Conservation (phyloP, 2,888 invertebrate species). For the Tipula confusa region DNA sequence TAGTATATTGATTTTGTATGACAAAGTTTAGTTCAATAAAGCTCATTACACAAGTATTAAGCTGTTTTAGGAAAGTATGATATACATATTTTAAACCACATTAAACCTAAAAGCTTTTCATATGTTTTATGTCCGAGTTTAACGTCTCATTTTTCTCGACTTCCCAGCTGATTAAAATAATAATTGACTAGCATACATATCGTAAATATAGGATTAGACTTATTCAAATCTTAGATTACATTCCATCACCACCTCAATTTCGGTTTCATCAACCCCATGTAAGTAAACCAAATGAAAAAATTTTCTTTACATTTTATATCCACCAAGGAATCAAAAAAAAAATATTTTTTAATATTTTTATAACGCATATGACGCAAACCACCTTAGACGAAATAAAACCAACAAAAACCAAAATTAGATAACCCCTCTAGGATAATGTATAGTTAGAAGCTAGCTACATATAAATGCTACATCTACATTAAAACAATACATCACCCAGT, state of each 20-base stretch:
- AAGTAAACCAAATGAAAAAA: background rate
- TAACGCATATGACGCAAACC: background rate
- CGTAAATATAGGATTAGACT: no score
- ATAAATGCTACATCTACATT: background rate
- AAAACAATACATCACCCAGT: background rate
- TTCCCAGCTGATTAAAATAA: no score
- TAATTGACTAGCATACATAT: no score
- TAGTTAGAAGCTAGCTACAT: background rate
- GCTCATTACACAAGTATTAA: no score
- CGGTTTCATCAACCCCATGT: background rate
- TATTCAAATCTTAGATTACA: background rate
- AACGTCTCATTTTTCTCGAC: no score
- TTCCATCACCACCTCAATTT: background rate
- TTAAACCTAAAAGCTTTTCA: no score
- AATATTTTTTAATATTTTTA: background rate
- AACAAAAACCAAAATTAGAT: background rate
- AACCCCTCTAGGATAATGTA: background rate
- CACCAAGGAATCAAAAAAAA: background rate
- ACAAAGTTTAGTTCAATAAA: no score
- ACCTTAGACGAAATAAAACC: background rate
- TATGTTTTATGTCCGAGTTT: no score
- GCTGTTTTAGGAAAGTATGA: no score
- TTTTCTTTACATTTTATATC: background rate
- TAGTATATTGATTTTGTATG: no score
- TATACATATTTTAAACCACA: no score